phyloP scores from a whole-genome alignment of 2,797 vertebrate species.

The Intellagama lesueurii region DNA sequence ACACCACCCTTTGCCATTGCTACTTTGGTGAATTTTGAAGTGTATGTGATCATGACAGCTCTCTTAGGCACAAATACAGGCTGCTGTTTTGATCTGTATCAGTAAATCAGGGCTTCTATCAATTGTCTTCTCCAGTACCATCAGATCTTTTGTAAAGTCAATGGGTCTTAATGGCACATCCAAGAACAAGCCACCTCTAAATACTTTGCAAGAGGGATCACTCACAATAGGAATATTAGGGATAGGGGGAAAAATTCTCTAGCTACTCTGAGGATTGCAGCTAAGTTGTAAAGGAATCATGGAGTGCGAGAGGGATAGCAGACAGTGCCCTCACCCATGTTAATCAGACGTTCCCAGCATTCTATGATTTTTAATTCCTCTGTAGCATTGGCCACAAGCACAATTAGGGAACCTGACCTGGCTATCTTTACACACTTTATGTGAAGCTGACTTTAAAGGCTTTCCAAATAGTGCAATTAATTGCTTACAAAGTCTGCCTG shows the following conservation, averaged over 20 bases:
- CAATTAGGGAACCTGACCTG: too few species aligned
- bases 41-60: too few species aligned
- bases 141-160: not conserved
- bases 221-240: not conserved
- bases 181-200: not conserved
- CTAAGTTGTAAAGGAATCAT: too few species aligned
- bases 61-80: too few species aligned
- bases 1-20: not conserved
- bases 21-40: not conserved
- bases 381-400: too few species aligned
- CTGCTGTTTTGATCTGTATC: not conserved
- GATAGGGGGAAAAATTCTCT: not conserved
- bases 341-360: too few species aligned
- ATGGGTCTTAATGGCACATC: not conserved
- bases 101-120: not conserved
- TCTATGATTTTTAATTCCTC: too few species aligned
- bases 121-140: too few species aligned
- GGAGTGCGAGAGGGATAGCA: too few species aligned
- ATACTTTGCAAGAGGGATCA: not conserved
- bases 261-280: not conserved
- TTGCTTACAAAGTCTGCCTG: not conserved
- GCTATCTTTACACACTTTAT: not conserved
- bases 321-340: too few species aligned
- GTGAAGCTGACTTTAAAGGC: not conserved
- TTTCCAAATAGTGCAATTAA: not conserved